Base-by-base conservation (phyloP, 2,888 invertebrate genomes). In the Invenusta paracnida region DNA sequence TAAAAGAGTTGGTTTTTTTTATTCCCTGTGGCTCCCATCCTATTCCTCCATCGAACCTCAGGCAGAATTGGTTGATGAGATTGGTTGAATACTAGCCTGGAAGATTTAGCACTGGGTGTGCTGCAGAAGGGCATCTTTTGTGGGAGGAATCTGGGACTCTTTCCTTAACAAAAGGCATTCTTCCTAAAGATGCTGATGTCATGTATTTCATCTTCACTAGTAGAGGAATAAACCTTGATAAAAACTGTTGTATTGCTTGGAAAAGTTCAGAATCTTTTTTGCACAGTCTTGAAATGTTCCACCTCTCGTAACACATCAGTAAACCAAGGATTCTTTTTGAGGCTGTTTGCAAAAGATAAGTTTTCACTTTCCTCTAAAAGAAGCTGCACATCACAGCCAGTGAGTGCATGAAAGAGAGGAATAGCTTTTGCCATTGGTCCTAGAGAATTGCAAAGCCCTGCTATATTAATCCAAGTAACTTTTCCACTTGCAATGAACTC, bases 121-220 rank as follows among this genome's bases (percentile, higher is more conserved):
- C 27, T 73, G 73, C 73, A 73, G 73, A 73, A 73, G 27, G 73
- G 73, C 73, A 73, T 73, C 73, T 73, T 73, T 73, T 73, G 73
- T 73, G 73, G 73, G 73, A 73, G 73, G 73, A 73, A 73, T 73
- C 73, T 73, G 73, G 73, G 73, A 73, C 73, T 73, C 73, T 73
- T 73, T 73, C 73, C 73, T 73, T 73, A 11, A 48, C 48, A 48
- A 48, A 48, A 48, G 5, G 48, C 48, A 48, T 48, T 48, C 48
- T 48, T 48, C 17, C 48, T 48, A 48, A 48, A 48, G 48, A 48
- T 48, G 48, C 17, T 48, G 48, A 48, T 48, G 48, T 48, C 48
- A 48, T 48, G 48, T 48, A 11, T 48, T 48, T 48, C 48, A 48
- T 48, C 48, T 48, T 48, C 48, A 48, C 48, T 48, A 48, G 48